phyloP scores from a whole-genome alignment of 2,113 vertebrate species.

The Gobiocypris rarus region DNA sequence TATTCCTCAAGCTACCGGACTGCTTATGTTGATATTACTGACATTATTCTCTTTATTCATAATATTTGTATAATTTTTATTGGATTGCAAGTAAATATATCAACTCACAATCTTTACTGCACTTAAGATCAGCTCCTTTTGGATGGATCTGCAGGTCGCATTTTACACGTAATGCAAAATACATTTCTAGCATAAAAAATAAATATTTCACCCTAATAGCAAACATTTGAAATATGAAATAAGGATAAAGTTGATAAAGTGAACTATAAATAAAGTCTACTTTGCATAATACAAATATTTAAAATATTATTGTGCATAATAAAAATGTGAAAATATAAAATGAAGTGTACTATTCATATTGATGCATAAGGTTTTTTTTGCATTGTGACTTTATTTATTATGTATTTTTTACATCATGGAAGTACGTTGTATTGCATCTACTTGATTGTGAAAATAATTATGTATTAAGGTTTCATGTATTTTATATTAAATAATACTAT shows the following conservation, averaged over 20 bases:
- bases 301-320: neutral
- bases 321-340: neutral
- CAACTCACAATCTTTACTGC: neutral
- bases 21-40: constrained; percentile 9
- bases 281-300: neutral
- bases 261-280: neutral
- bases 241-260: neutral
- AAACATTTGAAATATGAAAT: neutral
- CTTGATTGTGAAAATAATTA: neutral
- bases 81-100: neutral
- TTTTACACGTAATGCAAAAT: neutral
- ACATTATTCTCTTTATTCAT: constrained; percentile 5
- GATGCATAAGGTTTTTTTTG: neutral
- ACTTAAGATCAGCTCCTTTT: neutral
- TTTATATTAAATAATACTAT: neutral
- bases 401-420: neutral
- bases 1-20: neutral
- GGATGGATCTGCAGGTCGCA: neutral
- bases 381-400: neutral
- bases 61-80: neutral
- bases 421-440: neutral
- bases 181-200: neutral
- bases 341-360: neutral
- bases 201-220: neutral
- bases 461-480: neutral